Evolutionary conservation across 2,797 vertebrate genomes (phyloP).

Genomic region (Simalia tracyae): DNA sequence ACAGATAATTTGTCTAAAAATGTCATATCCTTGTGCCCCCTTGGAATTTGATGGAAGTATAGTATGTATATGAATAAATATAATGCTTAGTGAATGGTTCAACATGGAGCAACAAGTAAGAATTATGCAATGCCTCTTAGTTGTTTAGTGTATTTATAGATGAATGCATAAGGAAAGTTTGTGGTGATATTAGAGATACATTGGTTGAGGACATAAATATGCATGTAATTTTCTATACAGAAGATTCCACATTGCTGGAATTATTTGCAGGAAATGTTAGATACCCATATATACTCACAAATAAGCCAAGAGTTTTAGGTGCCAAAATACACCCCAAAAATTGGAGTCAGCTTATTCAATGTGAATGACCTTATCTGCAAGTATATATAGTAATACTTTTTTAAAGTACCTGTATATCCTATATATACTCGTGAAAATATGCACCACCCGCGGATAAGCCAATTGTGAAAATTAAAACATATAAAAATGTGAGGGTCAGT

Average conservation of each 20-base stretch:
- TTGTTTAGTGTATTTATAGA: not conserved
- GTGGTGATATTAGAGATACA: not conserved
- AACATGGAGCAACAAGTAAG: not conserved
- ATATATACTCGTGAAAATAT: too few relatives aligned
- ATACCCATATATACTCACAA: not conserved
- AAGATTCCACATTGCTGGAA: not conserved
- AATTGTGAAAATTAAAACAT: too few relatives aligned
- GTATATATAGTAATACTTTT: too few relatives aligned
- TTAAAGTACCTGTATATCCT: too few relatives aligned
- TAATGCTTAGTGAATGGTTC: not conserved
- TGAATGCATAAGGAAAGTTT: not conserved
- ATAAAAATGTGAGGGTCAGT: too few relatives aligned
- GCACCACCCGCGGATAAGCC: too few relatives aligned
- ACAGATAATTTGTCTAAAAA: not conserved
- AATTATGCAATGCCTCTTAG: not conserved
- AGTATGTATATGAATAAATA: not conserved
- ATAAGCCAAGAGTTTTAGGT: not conserved
- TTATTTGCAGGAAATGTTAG: not conserved
- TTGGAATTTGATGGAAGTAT: not conserved
- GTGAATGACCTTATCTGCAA: too few relatives aligned
- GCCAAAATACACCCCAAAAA: not conserved
- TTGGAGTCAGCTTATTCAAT: not conserved
- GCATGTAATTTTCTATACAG: not conserved
- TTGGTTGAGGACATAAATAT: not conserved
- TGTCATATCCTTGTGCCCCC: not conserved